A percentile compares a stretch with the other conserved stretches of the same genome.
Conservation (phyloP, 1,140 invertebrate genomes). For the Drosophila baimaii region DNA sequence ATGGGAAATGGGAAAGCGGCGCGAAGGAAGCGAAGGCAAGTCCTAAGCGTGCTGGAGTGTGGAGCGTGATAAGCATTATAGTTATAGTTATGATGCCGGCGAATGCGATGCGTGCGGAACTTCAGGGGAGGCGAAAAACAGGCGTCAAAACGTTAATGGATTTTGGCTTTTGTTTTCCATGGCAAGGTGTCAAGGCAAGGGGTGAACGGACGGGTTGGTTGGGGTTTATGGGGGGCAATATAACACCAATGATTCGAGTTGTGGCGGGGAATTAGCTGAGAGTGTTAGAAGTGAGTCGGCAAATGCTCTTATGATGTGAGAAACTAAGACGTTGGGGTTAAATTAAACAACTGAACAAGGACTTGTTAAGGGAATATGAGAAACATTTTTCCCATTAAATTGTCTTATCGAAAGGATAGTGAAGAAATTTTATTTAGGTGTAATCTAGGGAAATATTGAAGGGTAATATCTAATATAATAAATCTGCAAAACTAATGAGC, state of each 20-base stretch:
- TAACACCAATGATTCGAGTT: conserved; percentile 9
- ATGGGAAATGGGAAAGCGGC: conserved; percentile 8
- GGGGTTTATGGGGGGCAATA: conserved; percentile 6
- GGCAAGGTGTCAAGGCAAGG: conserved; percentile 37
- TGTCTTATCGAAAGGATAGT: too few relatives aligned
- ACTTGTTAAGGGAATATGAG: neutral
- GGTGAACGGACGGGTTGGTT: too few relatives aligned
- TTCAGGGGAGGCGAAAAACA: conserved; percentile 25
- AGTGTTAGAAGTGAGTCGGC: neutral
- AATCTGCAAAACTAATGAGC: too few relatives aligned
- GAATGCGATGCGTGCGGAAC: conserved; percentile 32
- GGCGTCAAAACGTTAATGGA: conserved; percentile 59
- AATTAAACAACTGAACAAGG: neutral
- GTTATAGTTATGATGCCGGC: conserved; percentile 55
- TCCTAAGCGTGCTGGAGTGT: conserved; percentile 68
- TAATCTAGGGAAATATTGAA: too few relatives aligned
- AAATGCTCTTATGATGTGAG: neutral
- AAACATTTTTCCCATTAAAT: neutral
- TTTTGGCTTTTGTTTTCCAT: conserved; percentile 56
- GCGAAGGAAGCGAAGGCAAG: conserved; percentile 16
- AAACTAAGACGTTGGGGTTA: neutral
- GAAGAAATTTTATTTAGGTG: too few relatives aligned
- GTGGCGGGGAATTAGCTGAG: conserved; percentile 20
- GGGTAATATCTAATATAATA: too few relatives aligned
- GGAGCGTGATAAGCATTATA: conserved; percentile 80